These are phyloP conservation scores for Gortyna flavago DNA, from an alignment of 2,888 invertebrate species.

Conservation along the genomic window DNA sequence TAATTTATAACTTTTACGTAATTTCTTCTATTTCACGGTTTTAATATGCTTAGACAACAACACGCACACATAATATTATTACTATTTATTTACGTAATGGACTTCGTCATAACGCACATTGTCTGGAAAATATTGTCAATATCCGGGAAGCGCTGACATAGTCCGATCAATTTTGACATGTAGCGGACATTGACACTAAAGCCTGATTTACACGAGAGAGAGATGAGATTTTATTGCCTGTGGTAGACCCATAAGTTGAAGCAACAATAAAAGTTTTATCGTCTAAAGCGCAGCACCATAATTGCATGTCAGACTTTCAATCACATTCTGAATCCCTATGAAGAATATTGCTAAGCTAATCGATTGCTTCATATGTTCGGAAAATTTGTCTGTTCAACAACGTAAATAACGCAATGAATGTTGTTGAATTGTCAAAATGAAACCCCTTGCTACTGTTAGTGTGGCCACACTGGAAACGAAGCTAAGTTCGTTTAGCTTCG, in stretches of 20 bases:
- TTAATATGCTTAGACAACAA: conserved; percentile 45
- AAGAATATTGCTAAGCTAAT: too few species aligned
- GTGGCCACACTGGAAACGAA: too few species aligned
- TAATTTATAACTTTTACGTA: conserved; percentile 1
- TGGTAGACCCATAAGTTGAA: not conserved
- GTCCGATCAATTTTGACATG: not conserved
- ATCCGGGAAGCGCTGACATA: not conserved
- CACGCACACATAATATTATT: conserved; percentile 46
- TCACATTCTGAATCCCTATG: too few species aligned
- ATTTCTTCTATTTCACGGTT: conserved; percentile 34
- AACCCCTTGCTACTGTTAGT: too few species aligned
- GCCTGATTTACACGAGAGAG: not conserved
- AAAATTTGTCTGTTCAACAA: too few species aligned
- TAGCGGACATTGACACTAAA: not conserved
- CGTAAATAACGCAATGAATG: too few species aligned
- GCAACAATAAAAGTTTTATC: not conserved
- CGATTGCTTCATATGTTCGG: too few species aligned
- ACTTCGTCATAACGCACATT: not conserved
- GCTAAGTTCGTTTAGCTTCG: too few species aligned
- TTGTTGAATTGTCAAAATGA: too few species aligned
- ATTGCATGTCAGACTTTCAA: too few species aligned
- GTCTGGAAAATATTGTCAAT: conserved; percentile 4
- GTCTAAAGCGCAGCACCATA: too few species aligned
- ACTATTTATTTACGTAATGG: conserved; percentile 15
- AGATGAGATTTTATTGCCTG: too few species aligned